Base-by-base conservation (phyloP, 2,797 vertebrate species). In the Luscinia megarhynchos region DNA sequence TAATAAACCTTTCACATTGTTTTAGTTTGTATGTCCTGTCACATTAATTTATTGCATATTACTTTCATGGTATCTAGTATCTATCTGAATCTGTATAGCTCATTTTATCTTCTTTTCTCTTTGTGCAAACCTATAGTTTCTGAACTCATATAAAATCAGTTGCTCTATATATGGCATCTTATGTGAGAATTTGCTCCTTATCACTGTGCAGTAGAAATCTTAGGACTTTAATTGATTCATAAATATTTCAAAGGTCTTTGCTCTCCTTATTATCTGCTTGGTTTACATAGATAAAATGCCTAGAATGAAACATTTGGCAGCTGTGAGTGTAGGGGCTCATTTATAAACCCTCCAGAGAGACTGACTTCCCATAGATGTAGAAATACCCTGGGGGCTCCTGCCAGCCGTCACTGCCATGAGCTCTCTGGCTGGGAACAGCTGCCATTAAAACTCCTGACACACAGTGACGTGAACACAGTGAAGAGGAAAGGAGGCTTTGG, bases 241-340 rank as follows among this genome's bases (percentile, higher is more conserved):
- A 95, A 91, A 54, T 91, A 86, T 76, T 84, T 81, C 57, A 57
- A 59, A 88, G 79, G 67, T 79, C 82, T 72, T 96, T 93, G 70
- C 59, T 84, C 76, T 76, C 29, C 34, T 59, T 83, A 27, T 81
- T 94, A 82, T 88, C 83, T 72, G 11, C 78, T 94, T 57, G 48
- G 30, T 95, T 92, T 91, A 81, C 79, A 74, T 32, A 78, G 74
- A 73, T 86, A 76, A 90, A 91, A 78, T 72, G 62, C 30, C 73
- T 87, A 72, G 32, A 78, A 90, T 63, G 43, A 76, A 95, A 73
- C 69, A 50, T 84, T 66, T 93, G 91, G 54, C 80, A 89, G 55
- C 69, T 62, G 26, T 5, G 13, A 92, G 48, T 23, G 30, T 20
- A 63, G 58, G 26, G 43, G 29, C 43, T 93, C 30, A 11, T 95